Evolutionary conservation across 2,888 invertebrate genomes (phyloP), one percentile per base, ranked within the genome.

Genomic region (Caenorhabditis panamensis): DNA sequence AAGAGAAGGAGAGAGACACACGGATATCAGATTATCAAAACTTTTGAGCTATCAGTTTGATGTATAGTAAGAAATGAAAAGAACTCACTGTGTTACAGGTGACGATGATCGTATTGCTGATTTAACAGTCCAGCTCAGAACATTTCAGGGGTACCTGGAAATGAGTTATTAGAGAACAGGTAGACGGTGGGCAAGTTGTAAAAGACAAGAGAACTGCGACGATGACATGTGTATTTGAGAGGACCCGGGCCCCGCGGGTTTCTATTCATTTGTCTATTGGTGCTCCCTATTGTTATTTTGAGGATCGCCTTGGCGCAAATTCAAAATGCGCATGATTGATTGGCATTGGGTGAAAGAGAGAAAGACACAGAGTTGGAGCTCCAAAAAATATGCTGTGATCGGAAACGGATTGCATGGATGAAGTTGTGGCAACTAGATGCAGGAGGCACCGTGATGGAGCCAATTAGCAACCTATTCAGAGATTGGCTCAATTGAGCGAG

Each of bases 271-370:
- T 26, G 31, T 37, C 44, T 44, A 56, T 56, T 68, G 37, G 16
- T 22, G 31, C 26, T 28, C 47, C 22, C 72, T 67, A 67, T 79
- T 72, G 71, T 79, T 72, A 66, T 79, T 79, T 75, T 58, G 72
- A 67, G 53, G 66, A 79, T 79, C 72, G 79, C 72, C 79, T 79
- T 73, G 72, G 79, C 56, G 72, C 72, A 66, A 79, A 79, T 79
- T 73, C 62, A 73, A 79, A 79, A 79, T 79, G 79, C 72, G 64
- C 79, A 79, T 79, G 79, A 79, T 79, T 79, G 79, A 79, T 79
- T 79, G 69, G 68, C 44, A 54, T n/a, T n/a, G 11, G 56, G 54
- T 53, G 58, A 37, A 61, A 37, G 16, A 54, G 31, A 44, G 26
- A 51, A 24, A 56, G 13, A 36, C 13, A 11, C 9, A 5, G 47